These are phyloP conservation scores for Platyrinchus mystaceus DNA, from an alignment of 2,797 vertebrate genomes.

Conservation along the genomic window DNA sequence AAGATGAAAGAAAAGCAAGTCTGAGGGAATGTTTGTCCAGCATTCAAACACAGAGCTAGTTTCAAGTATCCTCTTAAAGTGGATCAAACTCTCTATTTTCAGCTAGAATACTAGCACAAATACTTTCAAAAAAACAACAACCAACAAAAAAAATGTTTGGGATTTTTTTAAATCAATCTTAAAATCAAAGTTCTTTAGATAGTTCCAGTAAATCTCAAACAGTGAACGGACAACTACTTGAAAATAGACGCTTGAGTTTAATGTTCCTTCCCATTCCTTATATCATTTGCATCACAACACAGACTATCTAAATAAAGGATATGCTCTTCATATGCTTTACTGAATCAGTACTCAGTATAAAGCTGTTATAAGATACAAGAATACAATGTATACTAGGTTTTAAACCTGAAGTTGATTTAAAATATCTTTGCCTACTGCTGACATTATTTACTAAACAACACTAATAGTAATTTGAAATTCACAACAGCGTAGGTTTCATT, in stretches of 20 bases:
- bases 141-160: neutral
- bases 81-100: neutral
- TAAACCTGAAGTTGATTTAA: neutral
- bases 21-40: neutral
- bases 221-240: neutral
- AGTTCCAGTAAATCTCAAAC: neutral
- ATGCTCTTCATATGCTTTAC: neutral
- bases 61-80: neutral
- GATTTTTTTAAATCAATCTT: neutral
- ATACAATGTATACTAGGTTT: neutral
- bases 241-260: neutral
- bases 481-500: neutral
- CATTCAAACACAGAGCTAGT: neutral
- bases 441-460: neutral
- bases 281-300: neutral
- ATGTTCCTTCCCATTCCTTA: neutral
- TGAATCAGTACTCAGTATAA: neutral
- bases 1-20: neutral
- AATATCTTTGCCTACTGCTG: neutral
- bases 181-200: neutral
- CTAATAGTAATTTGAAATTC: slow-evolving; percentile 1
- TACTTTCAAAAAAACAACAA: neutral
- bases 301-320: neutral
- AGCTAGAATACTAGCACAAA: neutral
- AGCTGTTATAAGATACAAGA: neutral